Evolutionary conservation across 2,888 invertebrate species (phyloP), one percentile per base, ranked within the genome.

Genomic region (Plebejus melissa): DNA sequence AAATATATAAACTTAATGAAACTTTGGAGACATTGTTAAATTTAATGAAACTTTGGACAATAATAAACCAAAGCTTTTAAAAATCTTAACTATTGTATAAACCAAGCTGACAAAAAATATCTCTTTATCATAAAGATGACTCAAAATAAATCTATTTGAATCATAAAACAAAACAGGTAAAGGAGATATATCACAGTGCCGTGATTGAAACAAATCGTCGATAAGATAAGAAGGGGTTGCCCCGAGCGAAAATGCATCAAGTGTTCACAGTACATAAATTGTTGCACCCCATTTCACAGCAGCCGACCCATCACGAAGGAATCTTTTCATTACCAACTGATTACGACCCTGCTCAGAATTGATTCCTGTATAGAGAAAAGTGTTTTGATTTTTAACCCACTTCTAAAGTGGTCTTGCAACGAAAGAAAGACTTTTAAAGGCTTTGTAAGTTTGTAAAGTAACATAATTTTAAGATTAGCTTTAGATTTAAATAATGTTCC

Each of bases 191-290:
- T 50, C 50, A 75, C 69, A 54, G 70, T 46, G 70, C 41, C 57
- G 36, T 38, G 70, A 75, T 71, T 75, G 70, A 75, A 75, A 71
- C 70, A 71, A 75, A 75, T 70, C 69, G 54, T 46, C 16, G 36
- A 57, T 50, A 69, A 82, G 78, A 81, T 81, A 82, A 82, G 83
- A 86, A 84, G 86, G 87, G 83, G 82, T 74, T 79, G 83, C 84
- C 83, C 83, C 80, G 78, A 77, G 77, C 75, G 79, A 77, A 80
- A 79, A 81, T 79, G 83, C 85, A 84, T 87, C 86, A 86, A 86
- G 84, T 82, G 85, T 91, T 92, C 88, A 90, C 92, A 91, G 86
- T 86, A 90, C 91, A 92, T 92, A 92, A 92, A 91, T 81, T 83
- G 85, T 82, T 83, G 76, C 86, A 88, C 89, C 83, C 86, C 90